Evolutionary conservation across 1,140 invertebrate species (phyloP).

Genomic region (Protaetia brevitarsis): DNA sequence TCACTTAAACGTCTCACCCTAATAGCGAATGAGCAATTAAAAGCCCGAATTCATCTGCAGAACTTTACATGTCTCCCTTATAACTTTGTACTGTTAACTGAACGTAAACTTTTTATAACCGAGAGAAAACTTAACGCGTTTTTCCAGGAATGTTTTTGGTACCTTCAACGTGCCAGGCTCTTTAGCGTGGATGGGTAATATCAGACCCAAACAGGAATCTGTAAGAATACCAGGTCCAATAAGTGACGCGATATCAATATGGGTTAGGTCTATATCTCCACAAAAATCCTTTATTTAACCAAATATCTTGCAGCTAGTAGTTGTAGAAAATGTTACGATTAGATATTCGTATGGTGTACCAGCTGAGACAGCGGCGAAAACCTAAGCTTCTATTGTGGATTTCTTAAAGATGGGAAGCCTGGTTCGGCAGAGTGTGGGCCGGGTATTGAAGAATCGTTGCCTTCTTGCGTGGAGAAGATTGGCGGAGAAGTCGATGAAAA

Average conservation of each 20-base stretch:
- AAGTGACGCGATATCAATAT: constrained; percentile 37
- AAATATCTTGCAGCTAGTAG: constrained; percentile 32
- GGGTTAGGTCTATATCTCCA: constrained; percentile 31
- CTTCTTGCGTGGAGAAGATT: constrained; percentile 43
- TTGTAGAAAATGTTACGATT: constrained; percentile 42
- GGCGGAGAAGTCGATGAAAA: constrained; percentile 44
- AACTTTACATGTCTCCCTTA: too few species aligned
- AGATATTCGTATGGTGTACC: constrained; percentile 41
- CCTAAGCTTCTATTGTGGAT: constrained; percentile 33
- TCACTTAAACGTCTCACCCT: too few species aligned
- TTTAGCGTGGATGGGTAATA: constrained; percentile 47
- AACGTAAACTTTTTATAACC: neutral
- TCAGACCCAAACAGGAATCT: constrained; percentile 42
- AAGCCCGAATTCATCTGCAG: too few species aligned
- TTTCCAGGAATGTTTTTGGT: constrained; percentile 42
- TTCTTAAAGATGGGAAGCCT: constrained; percentile 52
- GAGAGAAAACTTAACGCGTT: neutral
- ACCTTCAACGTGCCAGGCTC: constrained; percentile 46
- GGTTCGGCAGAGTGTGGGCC: constrained; percentile 55
- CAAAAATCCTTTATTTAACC: neutral
- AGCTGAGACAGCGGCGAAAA: constrained; percentile 25
- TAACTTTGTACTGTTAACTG: neutral
- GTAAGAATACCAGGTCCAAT: constrained; percentile 45
- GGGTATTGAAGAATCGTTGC: constrained; percentile 47
- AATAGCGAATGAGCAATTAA: too few species aligned